These are phyloP conservation scores for Ceyx erithaca DNA, from an alignment of 2,797 vertebrate species.

Conservation along the genomic window DNA sequence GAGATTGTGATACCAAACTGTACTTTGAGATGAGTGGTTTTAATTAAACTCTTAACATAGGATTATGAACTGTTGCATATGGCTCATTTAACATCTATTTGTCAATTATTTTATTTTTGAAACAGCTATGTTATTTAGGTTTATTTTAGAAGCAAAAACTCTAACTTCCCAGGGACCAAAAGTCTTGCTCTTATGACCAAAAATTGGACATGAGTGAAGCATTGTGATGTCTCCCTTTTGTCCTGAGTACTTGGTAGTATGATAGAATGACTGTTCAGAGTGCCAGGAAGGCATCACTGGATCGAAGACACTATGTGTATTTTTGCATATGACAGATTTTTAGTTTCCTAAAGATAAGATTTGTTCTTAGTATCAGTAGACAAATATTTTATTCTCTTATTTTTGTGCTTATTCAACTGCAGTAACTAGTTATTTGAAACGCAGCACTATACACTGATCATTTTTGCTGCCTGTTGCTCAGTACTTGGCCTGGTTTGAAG, in stretches of 20 bases:
- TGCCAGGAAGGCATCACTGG: not conserved
- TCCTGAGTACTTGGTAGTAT: fast-evolving
- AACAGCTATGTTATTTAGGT: not conserved
- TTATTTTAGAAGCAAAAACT: not conserved
- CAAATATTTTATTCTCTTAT: not conserved
- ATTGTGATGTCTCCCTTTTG: not conserved
- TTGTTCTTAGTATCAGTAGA: not conserved
- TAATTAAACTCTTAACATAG: not conserved
- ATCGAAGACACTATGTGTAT: not conserved
- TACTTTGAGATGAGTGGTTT: not conserved
- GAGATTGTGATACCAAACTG: not conserved
- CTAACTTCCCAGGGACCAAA: not conserved
- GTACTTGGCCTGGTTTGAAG: fast-evolving
- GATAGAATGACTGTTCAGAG: too few relatives aligned
- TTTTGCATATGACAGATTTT: not conserved
- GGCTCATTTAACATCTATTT: not conserved
- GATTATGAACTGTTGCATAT: not conserved
- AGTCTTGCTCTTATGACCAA: not conserved
- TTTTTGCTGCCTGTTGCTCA: not conserved
- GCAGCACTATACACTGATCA: not conserved
- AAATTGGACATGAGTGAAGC: not conserved
- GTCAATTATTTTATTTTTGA: not conserved
- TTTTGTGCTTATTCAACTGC: not conserved
- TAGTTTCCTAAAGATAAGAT: not conserved
- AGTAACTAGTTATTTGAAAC: not conserved